Evolutionary conservation across 2,113 vertebrate genomes (phyloP).

Genomic region (Campylomormyrus numenius): DNA sequence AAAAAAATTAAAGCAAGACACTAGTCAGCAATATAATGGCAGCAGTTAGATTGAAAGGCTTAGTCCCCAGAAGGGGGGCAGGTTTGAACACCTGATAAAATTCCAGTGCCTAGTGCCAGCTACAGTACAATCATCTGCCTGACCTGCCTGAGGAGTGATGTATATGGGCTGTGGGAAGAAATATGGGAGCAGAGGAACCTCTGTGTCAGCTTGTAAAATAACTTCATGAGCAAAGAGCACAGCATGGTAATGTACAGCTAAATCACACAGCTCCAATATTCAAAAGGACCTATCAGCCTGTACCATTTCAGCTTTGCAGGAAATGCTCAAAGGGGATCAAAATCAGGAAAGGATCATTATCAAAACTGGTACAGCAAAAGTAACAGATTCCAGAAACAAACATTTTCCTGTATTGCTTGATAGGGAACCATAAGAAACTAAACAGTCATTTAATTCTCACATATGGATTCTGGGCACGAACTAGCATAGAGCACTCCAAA

Average conservation of each 20-base stretch:
- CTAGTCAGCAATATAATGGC: not conserved
- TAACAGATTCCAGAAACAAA: not conserved
- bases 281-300: not conserved
- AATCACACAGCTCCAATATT: not conserved
- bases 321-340: not conserved
- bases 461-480: not conserved
- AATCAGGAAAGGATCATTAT: not conserved
- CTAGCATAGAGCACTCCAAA: not conserved
- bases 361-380: not conserved
- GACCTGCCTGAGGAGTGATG: not conserved
- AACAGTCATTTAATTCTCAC: not conserved
- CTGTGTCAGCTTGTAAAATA: not conserved
- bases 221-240: not conserved
- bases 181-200: not conserved
- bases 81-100: not conserved
- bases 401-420: not conserved
- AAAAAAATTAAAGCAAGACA: not conserved
- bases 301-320: not conserved
- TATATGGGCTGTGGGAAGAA: not conserved
- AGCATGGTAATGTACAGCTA: not conserved
- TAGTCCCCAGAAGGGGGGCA: not conserved
- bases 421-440: not conserved
- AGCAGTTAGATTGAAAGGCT: not conserved
- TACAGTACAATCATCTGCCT: not conserved
- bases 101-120: not conserved